Base-by-base conservation (phyloP, 2,888 invertebrate genomes). In the Torymus aiolomorphi region DNA sequence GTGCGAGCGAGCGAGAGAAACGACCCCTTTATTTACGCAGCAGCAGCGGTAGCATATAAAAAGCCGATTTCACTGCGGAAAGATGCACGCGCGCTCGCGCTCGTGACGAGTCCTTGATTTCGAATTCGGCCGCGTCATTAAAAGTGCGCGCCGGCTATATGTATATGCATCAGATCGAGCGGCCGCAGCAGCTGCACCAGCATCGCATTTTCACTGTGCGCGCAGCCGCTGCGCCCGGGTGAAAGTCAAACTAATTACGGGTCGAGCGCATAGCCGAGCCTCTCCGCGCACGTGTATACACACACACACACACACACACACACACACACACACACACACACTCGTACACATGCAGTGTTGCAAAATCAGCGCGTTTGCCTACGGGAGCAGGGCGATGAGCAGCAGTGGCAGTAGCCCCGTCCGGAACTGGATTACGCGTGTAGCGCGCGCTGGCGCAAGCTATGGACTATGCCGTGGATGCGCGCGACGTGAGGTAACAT, bases 161-260 rank as follows among this genome's bases (percentile, higher is more conserved):
- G 42, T 42, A 42, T 42, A 42, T 42, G 42, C 42, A 42, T 42
- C 42, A 42, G 42, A 42, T 42, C 42, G 42, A 42, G 42, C 42
- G 8, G 8, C 42, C 8, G 42, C 42, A 42, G 80, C 84, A 83
- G 82, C 83, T 83, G 80, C 77, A 79, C 71, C 62, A 42, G 42
- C 8, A 31, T 57, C n/a, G 31, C 42, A 42, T 74, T 51, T 59
- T 13, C 18, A 42, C 59, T 14, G 13, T 42, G 2, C 18, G 10
- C 31, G 52, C 18, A 16, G 42, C 24, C 71, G 73, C 82, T 78
- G 42, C 42, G 42, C 79, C 70, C 84, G 78, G 83, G 86, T 85
- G 86, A 86, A 86, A 86, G 86, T 85, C 85, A 84, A 85, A 84
- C 86, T 85, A 86, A 86, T 86, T 86, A 83, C 84, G 72, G 65